Percentiles rank a stretch among this genome's conserved stretches.
Conservation (phyloP, 2,797 vertebrate species). For the Falco berigora region DNA sequence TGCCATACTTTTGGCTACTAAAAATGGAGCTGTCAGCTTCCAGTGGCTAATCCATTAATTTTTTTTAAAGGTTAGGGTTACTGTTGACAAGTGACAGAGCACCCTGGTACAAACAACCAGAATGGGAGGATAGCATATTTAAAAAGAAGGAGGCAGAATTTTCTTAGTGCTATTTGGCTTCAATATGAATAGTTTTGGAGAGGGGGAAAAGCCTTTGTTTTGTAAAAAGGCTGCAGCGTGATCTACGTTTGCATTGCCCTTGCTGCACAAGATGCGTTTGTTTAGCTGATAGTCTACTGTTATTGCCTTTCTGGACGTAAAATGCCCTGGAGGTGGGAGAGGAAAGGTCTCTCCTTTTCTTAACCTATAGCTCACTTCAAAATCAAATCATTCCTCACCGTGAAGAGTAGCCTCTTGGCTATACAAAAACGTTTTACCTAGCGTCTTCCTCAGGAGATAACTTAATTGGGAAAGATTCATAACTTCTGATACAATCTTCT, state of each 20-base stretch:
- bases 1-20: neutral
- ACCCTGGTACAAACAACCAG: neutral
- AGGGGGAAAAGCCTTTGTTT: neutral
- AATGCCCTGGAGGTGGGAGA: conserved; percentile 32
- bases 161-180: neutral
- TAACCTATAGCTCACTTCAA: conserved; percentile 34
- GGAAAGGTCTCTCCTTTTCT: conserved; percentile 33
- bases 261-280: neutral
- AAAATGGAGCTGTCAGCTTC: conserved; percentile 52
- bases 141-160: neutral
- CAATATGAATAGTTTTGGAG: neutral
- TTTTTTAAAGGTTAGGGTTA: conserved; percentile 27
- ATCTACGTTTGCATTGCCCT: neutral
- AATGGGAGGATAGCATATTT: neutral
- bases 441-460: conserved; percentile 33
- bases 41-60: conserved; percentile 41
- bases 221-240: neutral
- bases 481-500: conserved; percentile 62
- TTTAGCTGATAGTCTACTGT: conserved; percentile 51
- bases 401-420: conserved; percentile 48
- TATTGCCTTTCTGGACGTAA: conserved; percentile 39
- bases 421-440: conserved; percentile 53
- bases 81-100: conserved; percentile 34
- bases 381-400: conserved; percentile 58
- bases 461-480: conserved; percentile 65